A percentile compares a stretch with the other conserved stretches of the same genome.
phyloP scores from a whole-genome alignment of 1,140 invertebrate genomes.

The Belonocnema kinseyi region DNA sequence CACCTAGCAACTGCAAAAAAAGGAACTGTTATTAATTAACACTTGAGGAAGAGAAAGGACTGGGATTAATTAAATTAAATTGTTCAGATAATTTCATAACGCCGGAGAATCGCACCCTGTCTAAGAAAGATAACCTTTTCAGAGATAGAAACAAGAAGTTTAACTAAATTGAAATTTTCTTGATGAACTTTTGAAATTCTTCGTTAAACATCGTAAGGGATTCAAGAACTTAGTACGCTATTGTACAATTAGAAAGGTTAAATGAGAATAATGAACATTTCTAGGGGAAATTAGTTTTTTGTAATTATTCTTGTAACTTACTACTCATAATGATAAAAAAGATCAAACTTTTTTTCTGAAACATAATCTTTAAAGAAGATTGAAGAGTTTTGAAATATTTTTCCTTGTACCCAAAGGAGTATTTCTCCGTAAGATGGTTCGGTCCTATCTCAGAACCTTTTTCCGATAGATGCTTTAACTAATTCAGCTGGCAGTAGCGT shows the following conservation, averaged over 20 bases:
- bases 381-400: neutral
- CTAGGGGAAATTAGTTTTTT: too few relatives aligned
- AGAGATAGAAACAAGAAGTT: neutral
- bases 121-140: neutral
- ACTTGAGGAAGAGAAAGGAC: conserved; percentile 11
- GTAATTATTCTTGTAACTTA: too few relatives aligned
- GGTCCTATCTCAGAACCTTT: conserved; percentile 1
- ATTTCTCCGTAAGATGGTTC: neutral
- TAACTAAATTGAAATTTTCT: neutral
- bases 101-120: neutral
- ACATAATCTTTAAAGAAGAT: neutral
- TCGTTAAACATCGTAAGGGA: too few relatives aligned
- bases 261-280: too few relatives aligned
- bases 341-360: neutral
- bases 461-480: conserved; percentile 17
- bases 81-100: conserved; percentile 24
- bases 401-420: neutral
- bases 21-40: conserved; percentile 24
- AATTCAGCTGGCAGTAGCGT: neutral
- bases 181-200: neutral
- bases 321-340: too few relatives aligned
- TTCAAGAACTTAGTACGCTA: too few relatives aligned
- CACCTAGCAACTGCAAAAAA: conserved; percentile 3
- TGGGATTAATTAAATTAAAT: conserved; percentile 29
- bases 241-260: too few relatives aligned